Evolutionary conservation across 1,140 invertebrate species (phyloP).

Genomic region (Parapsyche elsis): DNA sequence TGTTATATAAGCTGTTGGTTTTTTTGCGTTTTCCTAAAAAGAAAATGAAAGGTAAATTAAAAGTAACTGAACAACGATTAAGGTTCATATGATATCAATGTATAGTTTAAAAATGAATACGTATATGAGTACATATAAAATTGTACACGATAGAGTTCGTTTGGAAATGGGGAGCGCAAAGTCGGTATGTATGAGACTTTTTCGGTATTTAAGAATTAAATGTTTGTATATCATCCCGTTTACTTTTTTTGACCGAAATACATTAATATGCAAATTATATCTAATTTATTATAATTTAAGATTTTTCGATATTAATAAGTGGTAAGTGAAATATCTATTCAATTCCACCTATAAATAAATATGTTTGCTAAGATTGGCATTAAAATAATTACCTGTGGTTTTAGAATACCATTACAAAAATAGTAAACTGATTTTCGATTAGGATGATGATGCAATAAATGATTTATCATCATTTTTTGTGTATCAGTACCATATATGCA

Average conservation of each 20-base stretch:
- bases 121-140: too few species aligned
- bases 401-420: not conserved
- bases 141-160: too few species aligned
- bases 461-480: conserved; percentile 1
- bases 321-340: too few species aligned
- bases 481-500: conserved; percentile 25
- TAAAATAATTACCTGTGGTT: conserved; percentile 1
- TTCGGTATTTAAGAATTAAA: too few species aligned
- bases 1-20: not conserved
- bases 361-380: not conserved
- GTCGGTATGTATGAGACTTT: too few species aligned
- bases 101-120: too few species aligned
- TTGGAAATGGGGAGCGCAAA: too few species aligned
- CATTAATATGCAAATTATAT: not conserved
- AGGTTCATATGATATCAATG: too few species aligned
- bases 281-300: too few species aligned
- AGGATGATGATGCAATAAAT: conserved; percentile 16
- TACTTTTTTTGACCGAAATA: too few species aligned
- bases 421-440: not conserved
- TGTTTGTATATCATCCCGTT: too few species aligned
- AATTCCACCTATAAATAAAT: not conserved
- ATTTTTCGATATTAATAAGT: not conserved
- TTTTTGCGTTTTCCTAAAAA: not conserved
- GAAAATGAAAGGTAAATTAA: not conserved
- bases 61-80: not conserved